These are phyloP conservation scores for Thera britannica DNA, from an alignment of 2,888 invertebrate genomes.

Conservation along the genomic window DNA sequence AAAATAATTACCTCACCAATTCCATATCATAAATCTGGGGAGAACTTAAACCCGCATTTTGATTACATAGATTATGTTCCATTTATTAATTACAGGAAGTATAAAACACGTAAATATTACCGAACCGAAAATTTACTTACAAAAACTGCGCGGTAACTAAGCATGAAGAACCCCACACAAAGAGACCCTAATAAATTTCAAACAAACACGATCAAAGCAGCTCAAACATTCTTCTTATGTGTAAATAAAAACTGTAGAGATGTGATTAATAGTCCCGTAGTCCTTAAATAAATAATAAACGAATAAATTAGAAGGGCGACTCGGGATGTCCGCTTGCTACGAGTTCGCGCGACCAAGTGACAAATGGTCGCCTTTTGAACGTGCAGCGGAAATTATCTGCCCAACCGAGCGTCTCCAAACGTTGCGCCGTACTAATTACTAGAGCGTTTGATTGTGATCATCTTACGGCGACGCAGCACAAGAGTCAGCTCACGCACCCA, in stretches of 20 bases:
- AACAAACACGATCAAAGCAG: conserved; percentile 75
- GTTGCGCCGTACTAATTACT: conserved; percentile 81
- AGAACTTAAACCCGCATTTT: conserved; percentile 17
- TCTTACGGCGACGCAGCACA: conserved; percentile 45
- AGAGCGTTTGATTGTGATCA: conserved; percentile 81
- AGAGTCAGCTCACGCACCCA: conserved; percentile 54
- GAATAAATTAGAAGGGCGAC: conserved; percentile 80
- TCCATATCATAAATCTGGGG: conserved; percentile 12
- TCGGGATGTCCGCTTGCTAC: conserved; percentile 74
- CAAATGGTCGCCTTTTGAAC: conserved; percentile 83
- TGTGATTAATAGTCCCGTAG: conserved; percentile 83
- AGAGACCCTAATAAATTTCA: conserved; percentile 68
- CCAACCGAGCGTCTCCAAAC: conserved; percentile 79
- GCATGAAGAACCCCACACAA: conserved; percentile 55
- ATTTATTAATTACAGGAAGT: conserved; percentile 41
- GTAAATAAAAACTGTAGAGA: conserved; percentile 82
- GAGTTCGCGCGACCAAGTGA: conserved; percentile 80
- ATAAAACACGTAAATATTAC: conserved; percentile 38
- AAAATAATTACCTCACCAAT: conserved; percentile 9
- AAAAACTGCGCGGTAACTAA: conserved; percentile 50
- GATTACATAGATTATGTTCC: conserved; percentile 32
- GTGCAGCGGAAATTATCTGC: conserved; percentile 83
- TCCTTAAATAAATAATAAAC: conserved; percentile 84
- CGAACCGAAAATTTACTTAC: conserved; percentile 42
- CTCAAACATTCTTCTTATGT: conserved; percentile 67